A percentile compares a stretch with the other conserved stretches of the same genome.
These are phyloP conservation scores for Otolemur garnettii DNA, from an alignment of 2,113 vertebrate species.

Conservation along the genomic window DNA sequence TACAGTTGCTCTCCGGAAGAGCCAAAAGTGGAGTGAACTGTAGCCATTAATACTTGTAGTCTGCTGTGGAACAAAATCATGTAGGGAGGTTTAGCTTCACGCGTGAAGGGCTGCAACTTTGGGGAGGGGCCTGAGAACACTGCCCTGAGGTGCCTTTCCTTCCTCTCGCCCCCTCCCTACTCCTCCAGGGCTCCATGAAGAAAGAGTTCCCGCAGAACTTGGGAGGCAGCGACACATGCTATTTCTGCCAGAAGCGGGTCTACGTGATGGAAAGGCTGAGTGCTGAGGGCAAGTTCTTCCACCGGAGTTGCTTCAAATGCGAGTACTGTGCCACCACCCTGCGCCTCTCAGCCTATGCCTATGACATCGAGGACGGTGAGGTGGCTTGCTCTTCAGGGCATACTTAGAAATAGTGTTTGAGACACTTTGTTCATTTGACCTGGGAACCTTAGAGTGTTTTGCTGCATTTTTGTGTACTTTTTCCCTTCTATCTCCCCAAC, in stretches of 20 bases:
- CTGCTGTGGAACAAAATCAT: too few species aligned
- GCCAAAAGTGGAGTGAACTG: neutral
- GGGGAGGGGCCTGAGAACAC: rapidly evolving
- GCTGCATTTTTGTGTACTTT: neutral
- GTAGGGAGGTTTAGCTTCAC: too few species aligned
- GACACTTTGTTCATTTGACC: rapidly evolving
- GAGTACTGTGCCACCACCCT: constrained; percentile 96
- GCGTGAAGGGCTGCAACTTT: neutral
- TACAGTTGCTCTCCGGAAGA: neutral
- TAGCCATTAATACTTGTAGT: neutral
- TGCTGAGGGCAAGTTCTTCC: constrained; percentile 98
- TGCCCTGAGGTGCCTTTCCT: neutral
- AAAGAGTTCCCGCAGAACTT: constrained; percentile 98
- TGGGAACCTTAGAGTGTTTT: neutral
- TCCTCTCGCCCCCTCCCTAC: neutral
- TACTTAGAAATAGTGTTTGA: neutral
- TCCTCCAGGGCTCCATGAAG: constrained; percentile 93
- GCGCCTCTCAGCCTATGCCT: constrained; percentile 96
- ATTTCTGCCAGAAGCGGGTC: constrained; percentile 96
- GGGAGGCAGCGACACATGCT: constrained; percentile 98
- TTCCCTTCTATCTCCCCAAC: neutral
- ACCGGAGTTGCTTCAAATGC: constrained; percentile 99
- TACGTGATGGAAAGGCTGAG: constrained; percentile 99
- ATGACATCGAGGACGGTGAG: constrained; percentile 95
- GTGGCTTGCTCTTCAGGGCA: rapidly evolving